phyloP scores from a whole-genome alignment of 1,140 invertebrate species.

The Limonius californicus region DNA sequence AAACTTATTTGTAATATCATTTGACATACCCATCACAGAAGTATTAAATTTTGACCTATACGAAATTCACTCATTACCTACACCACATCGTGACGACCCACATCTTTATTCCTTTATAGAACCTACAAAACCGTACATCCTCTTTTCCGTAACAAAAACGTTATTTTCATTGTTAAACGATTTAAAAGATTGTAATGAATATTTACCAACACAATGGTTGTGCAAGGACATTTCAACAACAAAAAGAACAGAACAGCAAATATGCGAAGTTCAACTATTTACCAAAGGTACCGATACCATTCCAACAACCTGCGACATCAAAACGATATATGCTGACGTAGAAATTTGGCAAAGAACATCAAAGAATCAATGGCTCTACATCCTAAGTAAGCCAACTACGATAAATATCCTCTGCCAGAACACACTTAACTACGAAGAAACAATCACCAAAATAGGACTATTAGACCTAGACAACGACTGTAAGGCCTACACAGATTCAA shows the following conservation, averaged over 20 bases:
- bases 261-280: neutral
- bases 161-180: neutral
- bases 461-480: no score
- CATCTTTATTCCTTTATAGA: neutral
- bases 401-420: no score
- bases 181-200: neutral
- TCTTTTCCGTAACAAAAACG: slow-evolving; percentile 5
- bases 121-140: neutral
- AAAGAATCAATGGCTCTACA: no score
- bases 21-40: neutral
- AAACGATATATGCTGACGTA: no score
- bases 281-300: neutral
- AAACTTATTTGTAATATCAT: neutral
- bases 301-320: neutral
- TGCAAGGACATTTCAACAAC: neutral
- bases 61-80: neutral
- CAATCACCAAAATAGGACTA: no score
- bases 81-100: neutral
- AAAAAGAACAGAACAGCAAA: neutral
- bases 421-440: no score
- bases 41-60: neutral
- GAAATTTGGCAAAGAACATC: no score
- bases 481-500: no score
- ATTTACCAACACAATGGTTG: slow-evolving; percentile 1
- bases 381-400: no score